phyloP scores from a whole-genome alignment of 2,113 vertebrate species.

The Cottus gobio region DNA sequence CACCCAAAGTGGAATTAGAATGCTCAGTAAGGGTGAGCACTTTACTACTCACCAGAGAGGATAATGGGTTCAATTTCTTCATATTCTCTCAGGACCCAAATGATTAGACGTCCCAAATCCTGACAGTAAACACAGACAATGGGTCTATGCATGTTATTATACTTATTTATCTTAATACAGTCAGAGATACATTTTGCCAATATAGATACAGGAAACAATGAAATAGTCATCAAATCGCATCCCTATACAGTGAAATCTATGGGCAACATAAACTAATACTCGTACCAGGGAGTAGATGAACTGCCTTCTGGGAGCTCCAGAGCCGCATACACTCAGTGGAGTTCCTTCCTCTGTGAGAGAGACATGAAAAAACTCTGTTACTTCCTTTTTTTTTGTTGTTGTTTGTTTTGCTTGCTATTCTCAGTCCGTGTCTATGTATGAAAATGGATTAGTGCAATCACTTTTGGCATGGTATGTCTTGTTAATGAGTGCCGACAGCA shows the following conservation, averaged over 20 bases:
- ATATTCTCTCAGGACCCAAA: conserved; percentile 88
- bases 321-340: conserved; percentile 86
- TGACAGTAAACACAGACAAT: conserved; percentile 31
- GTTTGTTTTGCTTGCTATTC: background rate
- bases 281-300: conserved; percentile 89
- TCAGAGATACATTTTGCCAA: background rate
- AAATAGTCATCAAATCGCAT: background rate
- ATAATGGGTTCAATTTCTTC: conserved; percentile 90
- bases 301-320: conserved; percentile 87
- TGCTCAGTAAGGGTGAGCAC: background rate
- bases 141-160: background rate
- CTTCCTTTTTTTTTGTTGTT: background rate
- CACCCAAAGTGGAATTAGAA: background rate
- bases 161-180: background rate
- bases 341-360: conserved; percentile 69
- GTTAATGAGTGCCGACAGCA: conserved; percentile 91
- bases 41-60: conserved; percentile 84
- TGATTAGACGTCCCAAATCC: conserved; percentile 89
- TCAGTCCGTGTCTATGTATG: background rate
- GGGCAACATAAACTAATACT: background rate
- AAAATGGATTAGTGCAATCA: conserved; percentile 67
- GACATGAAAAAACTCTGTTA: background rate
- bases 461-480: conserved; percentile 90
- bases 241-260: background rate
- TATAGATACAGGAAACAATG: background rate